These are phyloP conservation scores for Syrista parreyssii DNA, from an alignment of 2,888 invertebrate species.

Conservation along the genomic window DNA sequence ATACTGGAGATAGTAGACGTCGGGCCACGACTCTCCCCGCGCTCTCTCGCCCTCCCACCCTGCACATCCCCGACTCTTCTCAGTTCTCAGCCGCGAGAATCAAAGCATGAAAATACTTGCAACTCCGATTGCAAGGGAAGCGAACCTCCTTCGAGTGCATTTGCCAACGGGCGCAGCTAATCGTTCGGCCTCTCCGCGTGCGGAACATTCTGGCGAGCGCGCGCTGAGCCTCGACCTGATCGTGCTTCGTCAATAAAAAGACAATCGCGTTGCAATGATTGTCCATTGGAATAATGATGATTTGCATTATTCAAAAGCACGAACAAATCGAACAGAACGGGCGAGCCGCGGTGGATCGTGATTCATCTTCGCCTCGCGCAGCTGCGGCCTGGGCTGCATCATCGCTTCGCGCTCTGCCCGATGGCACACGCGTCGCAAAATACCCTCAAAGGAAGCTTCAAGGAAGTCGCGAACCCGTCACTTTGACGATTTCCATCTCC, in stretches of 20 bases:
- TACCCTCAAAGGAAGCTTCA: too few species aligned
- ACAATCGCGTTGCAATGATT: conserved; percentile 56
- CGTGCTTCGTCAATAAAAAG: conserved; percentile 42
- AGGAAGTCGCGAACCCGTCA: too few species aligned
- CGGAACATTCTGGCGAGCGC: neutral
- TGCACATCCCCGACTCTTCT: conserved; percentile 1
- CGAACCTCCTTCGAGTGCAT: too few species aligned
- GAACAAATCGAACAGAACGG: conserved; percentile 30
- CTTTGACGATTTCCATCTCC: too few species aligned
- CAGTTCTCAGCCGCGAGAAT: conserved; percentile 3
- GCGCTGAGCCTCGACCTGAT: conserved; percentile 16
- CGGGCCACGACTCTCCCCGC: conserved; percentile 28
- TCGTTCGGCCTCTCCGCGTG: too few species aligned
- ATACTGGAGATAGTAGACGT: neutral
- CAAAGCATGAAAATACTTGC: too few species aligned
- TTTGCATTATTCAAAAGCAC: conserved; percentile 54
- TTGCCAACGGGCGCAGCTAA: too few species aligned
- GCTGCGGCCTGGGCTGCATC: too few species aligned
- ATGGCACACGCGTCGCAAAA: too few species aligned
- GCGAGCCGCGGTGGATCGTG: conserved; percentile 11
- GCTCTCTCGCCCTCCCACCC: conserved; percentile 7
- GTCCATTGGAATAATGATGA: conserved; percentile 47
- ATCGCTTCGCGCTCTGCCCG: too few species aligned
- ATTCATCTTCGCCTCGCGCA: conserved; percentile 26
- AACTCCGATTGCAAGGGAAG: too few species aligned